phyloP scores from a whole-genome alignment of 2,113 vertebrate genomes.

The Anarhynchus alexandrinus region DNA sequence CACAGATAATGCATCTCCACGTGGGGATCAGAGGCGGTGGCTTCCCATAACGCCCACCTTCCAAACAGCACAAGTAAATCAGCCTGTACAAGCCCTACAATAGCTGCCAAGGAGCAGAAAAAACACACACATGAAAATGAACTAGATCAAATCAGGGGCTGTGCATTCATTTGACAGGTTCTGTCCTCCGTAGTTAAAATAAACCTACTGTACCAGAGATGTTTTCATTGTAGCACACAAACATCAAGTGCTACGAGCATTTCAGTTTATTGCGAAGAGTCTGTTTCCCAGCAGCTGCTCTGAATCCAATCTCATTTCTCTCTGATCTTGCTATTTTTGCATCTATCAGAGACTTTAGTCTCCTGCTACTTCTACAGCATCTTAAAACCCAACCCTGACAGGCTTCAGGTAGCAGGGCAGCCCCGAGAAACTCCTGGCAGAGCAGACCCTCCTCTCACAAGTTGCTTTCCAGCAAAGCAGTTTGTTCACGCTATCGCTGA shows the following conservation, averaged over 20 bases:
- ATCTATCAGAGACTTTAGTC: conserved; percentile 21
- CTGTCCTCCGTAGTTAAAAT: conserved; percentile 38
- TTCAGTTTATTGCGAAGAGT: neutral
- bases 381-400: neutral
- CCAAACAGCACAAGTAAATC: neutral
- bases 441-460: neutral
- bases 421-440: neutral
- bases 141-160: neutral
- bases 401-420: neutral
- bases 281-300: conserved; percentile 40
- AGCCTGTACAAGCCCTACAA: neutral
- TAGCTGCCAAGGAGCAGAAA: neutral
- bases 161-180: conserved; percentile 19
- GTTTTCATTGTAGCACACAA: neutral
- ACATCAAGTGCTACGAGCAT: conserved; percentile 9
- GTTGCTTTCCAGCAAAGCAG: neutral
- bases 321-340: conserved; percentile 45
- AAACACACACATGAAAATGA: neutral
- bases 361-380: conserved; percentile 1
- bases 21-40: neutral
- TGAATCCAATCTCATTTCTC: neutral
- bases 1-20: neutral
- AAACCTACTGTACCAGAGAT: neutral
- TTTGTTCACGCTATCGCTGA: neutral
- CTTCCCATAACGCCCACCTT: neutral